Base-by-base conservation (phyloP, 1,140 invertebrate genomes). In the Caenorhabditis remanei region DNA sequence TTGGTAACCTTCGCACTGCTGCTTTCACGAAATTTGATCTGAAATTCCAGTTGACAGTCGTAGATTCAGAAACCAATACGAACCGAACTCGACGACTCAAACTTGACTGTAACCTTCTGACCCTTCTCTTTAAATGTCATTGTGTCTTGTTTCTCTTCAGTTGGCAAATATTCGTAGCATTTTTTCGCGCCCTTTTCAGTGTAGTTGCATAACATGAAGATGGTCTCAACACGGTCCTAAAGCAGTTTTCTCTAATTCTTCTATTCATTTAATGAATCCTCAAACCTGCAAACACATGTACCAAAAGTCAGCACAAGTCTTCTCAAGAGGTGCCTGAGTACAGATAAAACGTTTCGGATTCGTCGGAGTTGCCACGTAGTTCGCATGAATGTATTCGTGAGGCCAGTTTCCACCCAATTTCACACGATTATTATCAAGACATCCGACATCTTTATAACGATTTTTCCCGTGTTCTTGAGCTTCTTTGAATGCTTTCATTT, bases 131-230 rank as follows among this genome's bases (percentile, higher is more conserved):
- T 50, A 14, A 58, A 71, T 21, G 88, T 58, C 61, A 83, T 48
- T 41, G 41, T 67, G 14, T 84, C 82, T 4, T 19, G 16, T 9
- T 71, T 48, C 40, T 32, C 63, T 21, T 87, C 46, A 9, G n/a
- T 67, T 8, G 86, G 86, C 2, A 61, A 87, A 32, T 87, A 87
- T 16, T 88, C 50, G 24, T 11, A 43, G 21, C 61, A 87, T 50
- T 88, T 83, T 83, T 83, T 58, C 24, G 50, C 79, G 14, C 50
- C 79, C 21, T 83, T 83, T 21, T 83, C 79, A 13, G n/a, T n/a
- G 13, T 43, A 56, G 53, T 83, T 83, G 40, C 79, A 83, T 5
- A 83, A 50, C 79, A 83, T 83, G 14, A 83, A 58, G 32, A 83
- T 83, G 8, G 48, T 41, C 13, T 83, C 50, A 1, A 58, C 50